Conservation (phyloP, 2,113 vertebrate genomes). For the Andinoacara biseriatus region DNA sequence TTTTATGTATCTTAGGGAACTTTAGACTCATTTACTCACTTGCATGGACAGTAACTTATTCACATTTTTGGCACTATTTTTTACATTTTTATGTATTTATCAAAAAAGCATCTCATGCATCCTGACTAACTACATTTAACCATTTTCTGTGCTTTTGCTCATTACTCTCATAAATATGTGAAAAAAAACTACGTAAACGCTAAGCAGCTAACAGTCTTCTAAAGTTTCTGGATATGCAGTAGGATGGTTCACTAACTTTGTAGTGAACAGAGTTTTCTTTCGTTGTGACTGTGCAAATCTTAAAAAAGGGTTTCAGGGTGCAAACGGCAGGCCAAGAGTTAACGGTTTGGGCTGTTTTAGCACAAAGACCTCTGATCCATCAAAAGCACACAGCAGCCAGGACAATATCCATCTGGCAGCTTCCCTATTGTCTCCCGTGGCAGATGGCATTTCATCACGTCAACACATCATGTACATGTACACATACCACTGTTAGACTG, state of each 20-base stretch:
- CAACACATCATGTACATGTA: constrained; percentile 69
- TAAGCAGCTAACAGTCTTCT: neutral
- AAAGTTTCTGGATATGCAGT: neutral
- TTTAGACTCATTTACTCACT: neutral
- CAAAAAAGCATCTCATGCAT: neutral
- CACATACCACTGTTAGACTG: constrained; percentile 27
- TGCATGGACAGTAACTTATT: neutral
- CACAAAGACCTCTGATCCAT: constrained; percentile 78
- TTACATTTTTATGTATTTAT: neutral
- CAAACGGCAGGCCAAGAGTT: constrained; percentile 55
- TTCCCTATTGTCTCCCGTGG: constrained; percentile 74
- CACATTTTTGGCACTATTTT: neutral
- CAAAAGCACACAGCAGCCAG: constrained; percentile 65
- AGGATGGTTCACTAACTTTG: neutral
- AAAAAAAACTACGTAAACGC: neutral
- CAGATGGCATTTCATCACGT: constrained; percentile 76
- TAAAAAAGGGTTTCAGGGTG: neutral
- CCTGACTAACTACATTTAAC: neutral
- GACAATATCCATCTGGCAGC: constrained; percentile 78
- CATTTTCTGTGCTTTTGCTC: neutral
- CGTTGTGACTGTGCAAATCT: constrained; percentile 12
- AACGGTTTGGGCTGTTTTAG: constrained; percentile 57
- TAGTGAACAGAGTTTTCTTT: neutral
- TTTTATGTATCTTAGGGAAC: neutral
- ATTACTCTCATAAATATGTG: neutral